Evolutionary conservation across 2,797 vertebrate genomes (phyloP), one percentile per base, ranked within the genome.

Genomic region (Peromyscus aztecus): DNA sequence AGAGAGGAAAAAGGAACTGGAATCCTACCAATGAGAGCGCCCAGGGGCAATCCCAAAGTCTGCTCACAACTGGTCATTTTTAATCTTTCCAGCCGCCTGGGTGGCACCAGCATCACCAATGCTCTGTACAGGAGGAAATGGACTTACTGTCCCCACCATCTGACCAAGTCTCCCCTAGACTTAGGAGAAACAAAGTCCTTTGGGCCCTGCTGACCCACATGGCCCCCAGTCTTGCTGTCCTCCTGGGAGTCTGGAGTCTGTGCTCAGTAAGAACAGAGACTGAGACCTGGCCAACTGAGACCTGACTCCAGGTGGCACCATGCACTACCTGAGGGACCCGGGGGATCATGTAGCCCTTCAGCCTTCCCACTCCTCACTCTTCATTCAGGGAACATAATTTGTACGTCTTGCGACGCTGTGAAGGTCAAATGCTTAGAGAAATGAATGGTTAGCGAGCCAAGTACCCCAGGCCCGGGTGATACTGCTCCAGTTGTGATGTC

Each of bases 361-460:
- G 61, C 24, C 67, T 85, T 90, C 43, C n/a, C 67, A 78, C 75
- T 63, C 85, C 37, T 93, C 10, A 17, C 31, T 31, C 77, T 78
- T 76, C 3, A 17, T 61, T 87, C 31, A 73, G 76, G 71, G 52
- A 57, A 88, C 52, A 23, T 69, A 49, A 6, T 37, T 55, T 16
- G 1, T 34, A 34, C 4, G 13, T 83, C 43, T 13, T 0, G 0
- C 12, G n/a, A 61, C 6, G 11, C 27, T 23, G 17, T 12, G 59
- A 84, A 37, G 11, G 29, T 81, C 8, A 43, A 80, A 37, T 0
- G 8, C 61, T 17, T 24, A 21, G 11, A 46, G 78, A 92, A 76
- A 61, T 65, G 67, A 52, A 67, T 61, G 4, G 24, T 10, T 29
- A 40, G 3, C 4, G 37, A 76, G 40, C 29, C 8, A 23, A 40